Evolutionary conservation across 1,140 invertebrate species (phyloP), one percentile per base, ranked within the genome.

Genomic region (Cotesia glomerata): DNA sequence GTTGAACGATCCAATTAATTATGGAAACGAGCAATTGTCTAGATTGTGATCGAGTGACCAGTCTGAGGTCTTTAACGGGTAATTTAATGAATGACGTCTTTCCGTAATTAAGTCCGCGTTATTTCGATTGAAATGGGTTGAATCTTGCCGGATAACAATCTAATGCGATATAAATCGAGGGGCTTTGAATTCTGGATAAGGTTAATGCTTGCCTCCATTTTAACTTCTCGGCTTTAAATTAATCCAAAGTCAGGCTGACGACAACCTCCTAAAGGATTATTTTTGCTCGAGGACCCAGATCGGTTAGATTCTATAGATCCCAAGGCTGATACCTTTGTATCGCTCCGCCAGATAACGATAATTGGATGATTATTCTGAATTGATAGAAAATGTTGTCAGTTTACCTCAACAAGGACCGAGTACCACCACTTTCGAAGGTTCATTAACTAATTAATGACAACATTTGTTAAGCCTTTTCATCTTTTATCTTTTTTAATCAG

Each of bases 331-430:
- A 77, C 64, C 76, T 79, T 78, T 78, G 74, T 74, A 78, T 79
- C 75, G 68, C 73, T 62, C 69, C 64, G 69, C 59, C 65, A 75
- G 75, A 79, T 78, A 75, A 73, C 74, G 75, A 80, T 80, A 77
- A 80, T 78, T 80, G 76, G 77, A 4, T 61, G 74, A 76, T 72
- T 74, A 75, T 62, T 26, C 52, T 34, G 67, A 73, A 75, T 77
- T 76, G 76, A 79, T 79, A 64, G 75, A 77, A 74, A 77, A 58
- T 69, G 59, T 71, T 72, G 74, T 75, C 72, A 70, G 69, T 70
- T 45, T 32, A 56, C 52, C 26, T 35, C 13, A 62, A 54, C 39
- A 58, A 39, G 18, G 52, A 66, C 49, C 18, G 26, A 51, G 5
- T n/a, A 67, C n/a, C 34, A 34, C 18, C 56, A 58, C 16, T 58